These are phyloP conservation scores for Crocallis elinguaria DNA, from an alignment of 2,888 invertebrate genomes.

Conservation along the genomic window DNA sequence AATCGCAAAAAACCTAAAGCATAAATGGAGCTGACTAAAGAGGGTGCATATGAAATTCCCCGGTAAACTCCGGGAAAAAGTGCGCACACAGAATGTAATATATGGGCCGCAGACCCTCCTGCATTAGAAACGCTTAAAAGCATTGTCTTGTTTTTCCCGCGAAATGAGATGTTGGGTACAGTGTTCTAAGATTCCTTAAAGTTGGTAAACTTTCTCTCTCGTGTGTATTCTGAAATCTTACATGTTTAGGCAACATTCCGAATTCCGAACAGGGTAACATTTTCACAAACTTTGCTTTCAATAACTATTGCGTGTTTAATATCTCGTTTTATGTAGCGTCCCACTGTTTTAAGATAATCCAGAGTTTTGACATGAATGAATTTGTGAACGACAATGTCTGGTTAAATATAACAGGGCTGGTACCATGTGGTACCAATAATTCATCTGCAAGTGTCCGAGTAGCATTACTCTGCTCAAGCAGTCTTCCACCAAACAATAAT, in stretches of 20 bases:
- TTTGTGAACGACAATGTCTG: too few species aligned
- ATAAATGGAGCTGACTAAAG: conserved; percentile 31
- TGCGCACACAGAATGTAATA: conserved; percentile 56
- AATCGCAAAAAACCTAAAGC: conserved; percentile 20
- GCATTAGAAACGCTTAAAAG: conserved; percentile 78
- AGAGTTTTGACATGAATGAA: too few species aligned
- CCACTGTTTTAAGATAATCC: too few species aligned
- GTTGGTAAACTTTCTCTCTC: conserved; percentile 52
- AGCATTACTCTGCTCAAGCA: too few species aligned
- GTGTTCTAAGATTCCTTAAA: conserved; percentile 53
- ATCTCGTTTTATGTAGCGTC: too few species aligned
- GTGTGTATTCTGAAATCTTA: conserved; percentile 39
- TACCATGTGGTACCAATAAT: too few species aligned
- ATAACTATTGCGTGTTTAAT: background rate
- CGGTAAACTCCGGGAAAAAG: conserved; percentile 49
- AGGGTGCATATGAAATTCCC: conserved; percentile 45
- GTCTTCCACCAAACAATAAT: too few species aligned
- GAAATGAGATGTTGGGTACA: conserved; percentile 60
- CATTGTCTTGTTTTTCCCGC: conserved; percentile 77
- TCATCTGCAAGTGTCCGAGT: too few species aligned
- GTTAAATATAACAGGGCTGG: too few species aligned
- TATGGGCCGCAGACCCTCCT: conserved; percentile 63
- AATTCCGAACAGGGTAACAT: too few species aligned
- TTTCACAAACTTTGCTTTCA: conserved; percentile 12
- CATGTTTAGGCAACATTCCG: conserved; percentile 26